phyloP scores from a whole-genome alignment of 2,113 vertebrate species.

The Cyanistes caeruleus region DNA sequence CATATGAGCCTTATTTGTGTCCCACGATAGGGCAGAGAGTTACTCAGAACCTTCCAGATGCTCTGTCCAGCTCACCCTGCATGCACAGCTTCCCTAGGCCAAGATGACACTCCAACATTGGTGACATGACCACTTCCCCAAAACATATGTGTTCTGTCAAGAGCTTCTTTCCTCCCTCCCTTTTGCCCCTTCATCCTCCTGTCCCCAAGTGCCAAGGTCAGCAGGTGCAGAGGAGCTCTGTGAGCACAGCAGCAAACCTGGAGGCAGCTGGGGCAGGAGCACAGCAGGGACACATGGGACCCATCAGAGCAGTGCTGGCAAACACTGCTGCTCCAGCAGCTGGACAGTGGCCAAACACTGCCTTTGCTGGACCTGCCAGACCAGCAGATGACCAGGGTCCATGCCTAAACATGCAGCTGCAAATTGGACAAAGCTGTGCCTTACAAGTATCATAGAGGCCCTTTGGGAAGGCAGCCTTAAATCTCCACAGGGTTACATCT shows the following conservation, averaged over 20 bases:
- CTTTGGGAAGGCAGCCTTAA: not conserved
- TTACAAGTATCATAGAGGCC: not conserved
- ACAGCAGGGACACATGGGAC: accelerated
- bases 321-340: not conserved
- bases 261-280: accelerated
- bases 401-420: constrained; percentile 13
- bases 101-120: not conserved
- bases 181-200: not conserved
- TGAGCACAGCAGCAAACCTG: accelerated
- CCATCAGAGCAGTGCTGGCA: not conserved
- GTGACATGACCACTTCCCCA: not conserved
- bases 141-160: accelerated
- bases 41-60: not conserved
- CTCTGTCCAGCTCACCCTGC: not conserved
- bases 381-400: not conserved
- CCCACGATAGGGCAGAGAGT: not conserved
- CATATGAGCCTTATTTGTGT: not conserved
- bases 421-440: constrained; percentile 6
- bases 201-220: not conserved
- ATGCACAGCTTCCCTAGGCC: accelerated
- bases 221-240: not conserved
- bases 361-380: not conserved
- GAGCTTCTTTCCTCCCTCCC: not conserved
- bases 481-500: constrained; percentile 50
- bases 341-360: not conserved